Percentiles rank a stretch among this genome's conserved stretches.
phyloP scores from a whole-genome alignment of 2,797 vertebrate species.

The Falco novaeseelandiae region DNA sequence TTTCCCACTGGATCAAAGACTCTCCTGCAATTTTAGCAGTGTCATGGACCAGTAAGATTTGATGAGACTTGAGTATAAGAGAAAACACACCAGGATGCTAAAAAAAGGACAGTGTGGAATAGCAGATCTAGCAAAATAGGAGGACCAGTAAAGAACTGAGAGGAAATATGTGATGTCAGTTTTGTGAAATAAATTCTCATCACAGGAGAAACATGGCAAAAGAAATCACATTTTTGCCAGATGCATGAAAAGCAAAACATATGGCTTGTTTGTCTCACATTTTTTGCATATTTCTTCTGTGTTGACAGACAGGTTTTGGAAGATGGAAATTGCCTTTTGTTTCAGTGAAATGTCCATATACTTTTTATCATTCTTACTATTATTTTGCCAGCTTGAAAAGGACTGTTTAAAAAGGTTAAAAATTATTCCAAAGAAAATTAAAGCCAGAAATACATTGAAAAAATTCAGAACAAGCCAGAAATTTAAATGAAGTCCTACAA shows the following conservation, averaged over 20 bases:
- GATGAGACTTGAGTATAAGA: neutral
- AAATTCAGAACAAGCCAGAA: neutral
- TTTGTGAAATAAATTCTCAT: conserved; percentile 56
- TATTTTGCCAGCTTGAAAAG: neutral
- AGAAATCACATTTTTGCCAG: conserved; percentile 58
- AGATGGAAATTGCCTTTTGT: conserved; percentile 36
- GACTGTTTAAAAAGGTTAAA: neutral
- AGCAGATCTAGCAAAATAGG: neutral
- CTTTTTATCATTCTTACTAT: neutral
- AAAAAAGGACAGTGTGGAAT: neutral
- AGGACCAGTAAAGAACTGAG: neutral
- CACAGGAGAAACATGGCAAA: conserved; percentile 48
- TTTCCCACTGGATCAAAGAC: neutral
- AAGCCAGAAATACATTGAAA: neutral
- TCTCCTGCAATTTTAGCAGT: neutral
- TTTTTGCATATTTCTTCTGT: conserved; percentile 47
- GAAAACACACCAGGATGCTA: neutral
- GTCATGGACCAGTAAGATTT: neutral
- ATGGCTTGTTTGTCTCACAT: conserved; percentile 60
- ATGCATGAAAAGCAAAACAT: conserved; percentile 66
- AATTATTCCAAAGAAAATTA: neutral
- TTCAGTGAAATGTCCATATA: neutral
- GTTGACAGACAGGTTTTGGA: conserved; percentile 43
- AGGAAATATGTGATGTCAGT: conserved; percentile 21
- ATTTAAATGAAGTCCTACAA: neutral